Base-by-base conservation (phyloP, 1,140 invertebrate genomes). In the Zaprionus vittiger region DNA sequence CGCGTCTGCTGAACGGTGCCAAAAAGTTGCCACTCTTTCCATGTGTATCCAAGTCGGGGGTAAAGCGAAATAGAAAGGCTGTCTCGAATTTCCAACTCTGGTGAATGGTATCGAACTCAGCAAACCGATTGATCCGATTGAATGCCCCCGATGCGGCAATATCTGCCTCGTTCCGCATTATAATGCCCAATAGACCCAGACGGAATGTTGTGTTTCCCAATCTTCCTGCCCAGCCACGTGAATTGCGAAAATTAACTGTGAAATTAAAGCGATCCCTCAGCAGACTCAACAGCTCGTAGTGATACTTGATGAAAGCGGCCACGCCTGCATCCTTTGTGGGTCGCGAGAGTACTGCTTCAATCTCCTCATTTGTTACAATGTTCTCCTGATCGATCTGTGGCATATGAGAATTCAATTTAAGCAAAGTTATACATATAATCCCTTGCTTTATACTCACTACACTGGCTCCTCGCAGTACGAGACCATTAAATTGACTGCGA, bases 81-180 rank as follows among this genome's bases (percentile, higher is more conserved):
- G 86, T 73, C 38, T 92, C 86, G 26, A 92, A 91, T 72, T 89
- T 92, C 91, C 91, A 92, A 47, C 91, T 90, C 61, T 91, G 84
- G 59, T 92, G 90, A 28, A 92, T 85, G 9, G 73, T 86, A 65
- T 92, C 91, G 61, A 92, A 92, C n/a, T 90, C 86, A 1, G 79
- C 81, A 57, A 91, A 90, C 0, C 91, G 73, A 64, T 91, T 92
- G 1, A 90, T 81, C 5, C 91, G 78, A 76, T 91, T 91, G 12
- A 91, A 92, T 15, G 83, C 74, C 6, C 81, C 90, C 0, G 91
- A 82, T n/a, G 87, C 91, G 2, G 83, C 90, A 66, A 92, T 78
- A 57, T 92, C 91, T 3, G 83, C 91, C 55, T 92, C 91, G 47
- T 92, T 91, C 5, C 91, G 73, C 69, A 73, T 80, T 28, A 92